phyloP scores from a whole-genome alignment of 2,888 invertebrate genomes.

The Epinotia brunnichana region DNA sequence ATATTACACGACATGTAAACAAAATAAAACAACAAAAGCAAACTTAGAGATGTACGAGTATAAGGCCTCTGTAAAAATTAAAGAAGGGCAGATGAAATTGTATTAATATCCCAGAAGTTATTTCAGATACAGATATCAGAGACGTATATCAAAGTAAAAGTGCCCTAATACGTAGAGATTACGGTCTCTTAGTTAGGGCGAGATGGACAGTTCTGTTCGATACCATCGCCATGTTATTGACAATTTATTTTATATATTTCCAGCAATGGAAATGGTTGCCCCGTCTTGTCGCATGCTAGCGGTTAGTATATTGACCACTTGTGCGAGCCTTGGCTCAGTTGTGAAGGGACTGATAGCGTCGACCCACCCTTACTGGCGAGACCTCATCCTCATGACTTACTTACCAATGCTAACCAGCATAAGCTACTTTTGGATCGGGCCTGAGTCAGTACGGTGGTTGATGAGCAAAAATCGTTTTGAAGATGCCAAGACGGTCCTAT shows the following conservation, averaged over 20 bases:
- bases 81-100: no score
- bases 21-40: no score
- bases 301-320: slow-evolving; percentile 84
- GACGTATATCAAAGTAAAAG: no score
- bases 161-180: no score
- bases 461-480: slow-evolving; percentile 85
- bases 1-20: no score
- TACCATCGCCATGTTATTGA: neutral
- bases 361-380: slow-evolving; percentile 85
- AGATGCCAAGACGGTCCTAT: slow-evolving; percentile 82
- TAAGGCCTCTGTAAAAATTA: no score
- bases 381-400: slow-evolving; percentile 83
- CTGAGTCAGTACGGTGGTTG: slow-evolving; percentile 87
- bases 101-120: no score
- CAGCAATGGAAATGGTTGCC: slow-evolving; percentile 87
- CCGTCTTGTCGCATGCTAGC: slow-evolving; percentile 85
- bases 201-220: no score
- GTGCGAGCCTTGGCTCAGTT: slow-evolving; percentile 86
- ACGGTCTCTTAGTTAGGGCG: no score
- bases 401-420: slow-evolving; percentile 84
- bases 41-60: no score
- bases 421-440: slow-evolving; percentile 84
- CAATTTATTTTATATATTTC: slow-evolving; percentile 42
- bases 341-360: slow-evolving; percentile 85
- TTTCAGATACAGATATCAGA: no score